phyloP scores from a whole-genome alignment of 2,797 vertebrate species.

The Mormyrops boulengeri region DNA sequence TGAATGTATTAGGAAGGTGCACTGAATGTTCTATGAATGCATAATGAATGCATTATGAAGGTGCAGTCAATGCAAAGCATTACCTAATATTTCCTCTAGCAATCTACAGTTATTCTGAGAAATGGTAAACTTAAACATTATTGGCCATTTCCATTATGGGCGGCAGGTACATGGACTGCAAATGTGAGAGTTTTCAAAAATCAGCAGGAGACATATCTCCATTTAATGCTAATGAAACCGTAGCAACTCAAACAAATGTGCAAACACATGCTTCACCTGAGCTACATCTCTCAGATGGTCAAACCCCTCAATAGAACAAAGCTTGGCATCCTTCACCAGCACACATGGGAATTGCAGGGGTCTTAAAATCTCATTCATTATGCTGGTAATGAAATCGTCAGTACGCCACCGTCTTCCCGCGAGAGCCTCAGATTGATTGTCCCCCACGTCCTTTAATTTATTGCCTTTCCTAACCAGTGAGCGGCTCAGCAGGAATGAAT shows the following conservation, averaged over 20 bases:
- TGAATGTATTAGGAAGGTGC: background rate
- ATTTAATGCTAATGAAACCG: background rate
- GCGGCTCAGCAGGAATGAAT: background rate
- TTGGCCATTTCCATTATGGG: background rate
- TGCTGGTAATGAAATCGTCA: background rate
- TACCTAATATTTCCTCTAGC: background rate
- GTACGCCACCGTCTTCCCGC: background rate
- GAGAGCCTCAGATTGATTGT: background rate
- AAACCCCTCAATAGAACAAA: background rate
- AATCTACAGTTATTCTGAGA: background rate
- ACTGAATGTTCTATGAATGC: background rate
- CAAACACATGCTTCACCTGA: background rate
- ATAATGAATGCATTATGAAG: background rate
- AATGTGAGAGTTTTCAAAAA: background rate
- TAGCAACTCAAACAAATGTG: background rate
- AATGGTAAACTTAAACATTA: background rate
- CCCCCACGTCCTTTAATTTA: background rate
- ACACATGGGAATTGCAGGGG: background rate
- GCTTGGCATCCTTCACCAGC: background rate
- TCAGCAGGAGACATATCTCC: background rate
- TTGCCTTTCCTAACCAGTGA: background rate
- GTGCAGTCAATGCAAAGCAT: background rate
- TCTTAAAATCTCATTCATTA: slow-evolving; percentile 7
- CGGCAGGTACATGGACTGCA: background rate
- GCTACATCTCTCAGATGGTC: background rate